A percentile compares a stretch with the other conserved stretches of the same genome.
phyloP scores from a whole-genome alignment of 2,797 vertebrate species.

The Pempheris klunzingeri region DNA sequence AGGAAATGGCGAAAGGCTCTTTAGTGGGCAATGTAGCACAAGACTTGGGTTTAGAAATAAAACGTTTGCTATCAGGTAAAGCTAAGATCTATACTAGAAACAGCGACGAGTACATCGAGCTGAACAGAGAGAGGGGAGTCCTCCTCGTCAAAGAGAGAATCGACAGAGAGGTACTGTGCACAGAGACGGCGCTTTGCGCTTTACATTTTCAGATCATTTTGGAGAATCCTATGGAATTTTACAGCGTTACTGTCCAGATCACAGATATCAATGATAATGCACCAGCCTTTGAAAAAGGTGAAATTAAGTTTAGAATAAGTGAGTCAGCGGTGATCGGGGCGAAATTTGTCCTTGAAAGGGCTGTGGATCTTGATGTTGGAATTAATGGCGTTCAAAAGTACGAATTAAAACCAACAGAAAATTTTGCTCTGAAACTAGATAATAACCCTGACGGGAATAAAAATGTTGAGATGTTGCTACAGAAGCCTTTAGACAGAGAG shows the following conservation, averaged over 20 bases:
- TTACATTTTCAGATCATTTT: constrained; percentile 89
- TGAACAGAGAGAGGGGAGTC: constrained; percentile 87
- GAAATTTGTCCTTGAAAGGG: constrained; percentile 78
- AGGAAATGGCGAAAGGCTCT: constrained; percentile 87
- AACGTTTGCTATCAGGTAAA: constrained; percentile 80
- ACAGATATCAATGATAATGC: constrained; percentile 77
- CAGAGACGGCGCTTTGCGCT: constrained; percentile 82
- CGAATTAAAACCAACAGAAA: constrained; percentile 62
- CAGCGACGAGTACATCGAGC: constrained; percentile 84
- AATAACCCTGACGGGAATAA: constrained; percentile 57
- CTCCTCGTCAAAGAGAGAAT: constrained; percentile 89
- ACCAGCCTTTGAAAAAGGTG: constrained; percentile 70
- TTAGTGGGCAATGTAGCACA: constrained; percentile 74
- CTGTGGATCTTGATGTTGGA: constrained; percentile 83
- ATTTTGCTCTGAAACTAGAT: constrained; percentile 70
- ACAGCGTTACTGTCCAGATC: constrained; percentile 83
- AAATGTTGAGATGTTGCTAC: constrained; percentile 78
- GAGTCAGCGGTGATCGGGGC: constrained; percentile 76
- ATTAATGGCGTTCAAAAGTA: constrained; percentile 73
- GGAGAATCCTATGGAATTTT: constrained; percentile 90
- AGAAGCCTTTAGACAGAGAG: constrained; percentile 81
- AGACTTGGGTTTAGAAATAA: constrained; percentile 76
- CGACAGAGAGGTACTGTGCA: constrained; percentile 90
- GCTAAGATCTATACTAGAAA: constrained; percentile 80
- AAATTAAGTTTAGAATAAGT: constrained; percentile 76